Base-by-base conservation (phyloP, 2,797 vertebrate species). In the Eurystomus glaucurus region DNA sequence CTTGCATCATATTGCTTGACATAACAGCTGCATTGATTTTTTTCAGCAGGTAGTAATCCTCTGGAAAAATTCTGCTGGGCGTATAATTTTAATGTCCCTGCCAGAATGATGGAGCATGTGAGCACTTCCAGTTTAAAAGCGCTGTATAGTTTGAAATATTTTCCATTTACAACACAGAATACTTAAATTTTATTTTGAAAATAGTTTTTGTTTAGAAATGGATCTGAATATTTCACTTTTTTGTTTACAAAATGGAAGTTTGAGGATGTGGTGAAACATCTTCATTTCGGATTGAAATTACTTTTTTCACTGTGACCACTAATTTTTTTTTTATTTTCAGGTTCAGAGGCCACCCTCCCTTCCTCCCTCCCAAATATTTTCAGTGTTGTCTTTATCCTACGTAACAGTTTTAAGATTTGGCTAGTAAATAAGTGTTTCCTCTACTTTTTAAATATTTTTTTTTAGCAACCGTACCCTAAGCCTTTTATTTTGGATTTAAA, bases 21-120 rank as follows among this genome's bases (percentile, higher is more conserved):
- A 65, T 64, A 80, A 96, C 83, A 97, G n/a, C 85, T 88, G 68
- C 52, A 60, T 7, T 90, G 91, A 97, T 93, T 88, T 95, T 96
- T 93, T 93, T 89, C 58, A 88, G 60, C 76, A 89, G 84, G 54
- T 90, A 88, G 85, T 97, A 96, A 93, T 80, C 83, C 91, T 95
- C 93, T 64, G 88, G 95, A 95, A 97, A 91, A 97, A 81, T 76
- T 95, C n/a, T 82, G 18, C 33, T 75, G 35, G 26, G 28, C 74
- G 10, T 69, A 13, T 11, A 57, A 52, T 82, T 85, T 91, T 95
- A 33, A 58, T 89, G 23, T 13, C 23, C 31, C 46, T 86, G 54
- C 31, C 33, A 33, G 4, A 75, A 26, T 61, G 22, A n/a, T 61
- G 11, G 31, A 82, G 9, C 61, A 65, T 62, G 91, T 28, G 79